Evolutionary conservation across 2,113 vertebrate species (phyloP).

Genomic region (Hippocampus mohnikei): DNA sequence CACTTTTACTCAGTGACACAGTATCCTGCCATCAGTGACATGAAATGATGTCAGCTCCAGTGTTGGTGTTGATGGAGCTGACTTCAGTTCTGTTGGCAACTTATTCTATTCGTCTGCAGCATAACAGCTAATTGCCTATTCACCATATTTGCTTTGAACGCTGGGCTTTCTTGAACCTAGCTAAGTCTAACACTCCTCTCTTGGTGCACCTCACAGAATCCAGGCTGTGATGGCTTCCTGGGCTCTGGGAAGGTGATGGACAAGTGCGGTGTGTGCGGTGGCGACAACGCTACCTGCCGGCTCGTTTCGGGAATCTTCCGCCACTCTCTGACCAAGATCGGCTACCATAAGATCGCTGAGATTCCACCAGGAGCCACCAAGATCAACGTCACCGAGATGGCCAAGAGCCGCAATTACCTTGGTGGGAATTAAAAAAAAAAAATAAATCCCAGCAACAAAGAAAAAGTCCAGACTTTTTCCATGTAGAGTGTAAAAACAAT

Average conservation of each 20-base stretch:
- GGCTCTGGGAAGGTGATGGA: constrained; percentile 88
- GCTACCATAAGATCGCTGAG: constrained; percentile 94
- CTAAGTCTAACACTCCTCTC: not conserved
- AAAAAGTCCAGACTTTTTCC: too few relatives aligned
- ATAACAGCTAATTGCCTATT: too few relatives aligned
- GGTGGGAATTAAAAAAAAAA: constrained; percentile 71
- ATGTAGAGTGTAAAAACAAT: too few relatives aligned
- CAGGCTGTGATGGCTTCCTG: constrained; percentile 89
- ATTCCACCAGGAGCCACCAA: constrained; percentile 95
- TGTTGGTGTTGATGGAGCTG: too few relatives aligned
- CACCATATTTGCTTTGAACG: too few relatives aligned
- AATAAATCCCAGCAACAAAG: too few relatives aligned
- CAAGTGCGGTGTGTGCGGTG: constrained; percentile 90
- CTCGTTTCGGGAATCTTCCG: constrained; percentile 90
- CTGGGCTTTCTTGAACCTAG: too few relatives aligned
- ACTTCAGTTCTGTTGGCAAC: too few relatives aligned
- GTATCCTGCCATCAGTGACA: not conserved
- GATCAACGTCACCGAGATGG: constrained; percentile 96
- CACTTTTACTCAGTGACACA: not conserved
- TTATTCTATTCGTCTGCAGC: too few relatives aligned
- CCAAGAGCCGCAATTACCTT: constrained; percentile 95
- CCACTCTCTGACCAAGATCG: constrained; percentile 84
- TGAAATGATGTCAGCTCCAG: too few relatives aligned
- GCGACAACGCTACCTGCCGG: constrained; percentile 85
- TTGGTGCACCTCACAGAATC: constrained; percentile 69